Base-by-base conservation (phyloP, 2,888 invertebrate genomes). In the Macaria liturata region DNA sequence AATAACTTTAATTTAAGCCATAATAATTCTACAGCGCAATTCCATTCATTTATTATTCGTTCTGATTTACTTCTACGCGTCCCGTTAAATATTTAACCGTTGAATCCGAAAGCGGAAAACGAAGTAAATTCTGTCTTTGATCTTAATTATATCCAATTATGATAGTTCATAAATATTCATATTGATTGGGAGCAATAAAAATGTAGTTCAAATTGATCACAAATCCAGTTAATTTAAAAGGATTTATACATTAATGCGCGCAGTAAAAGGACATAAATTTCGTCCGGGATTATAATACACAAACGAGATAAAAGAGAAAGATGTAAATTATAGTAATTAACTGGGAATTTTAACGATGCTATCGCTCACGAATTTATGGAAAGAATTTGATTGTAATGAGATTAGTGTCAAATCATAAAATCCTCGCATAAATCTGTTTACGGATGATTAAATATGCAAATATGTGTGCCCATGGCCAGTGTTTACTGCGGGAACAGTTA, bases 401-500 rank as follows among this genome's bases (percentile, higher is more conserved):
- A 73, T 72, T 71, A 76, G 66, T 75, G 75, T 76, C 77, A 74
- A 68, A 65, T 70, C 66, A 65, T 75, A 71, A 71, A 73, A 62
- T 66, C 66, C 64, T 62, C 59, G 57, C 64, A 76, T 79, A 77
- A 81, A 84, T 81, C 73, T 52, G 78, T 71, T 75, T 65, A 67
- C 68, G 59, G 64, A 71, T 75, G 74, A 77, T 79, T 78, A 74
- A 78, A 79, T 75, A 74, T 71, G 70, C 73, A 67, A 58, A 66
- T 75, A 74, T 71, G 70, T 71, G 72, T 75, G 76, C 73, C 71
- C 72, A 46, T 58, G 42, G 52, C 46, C 50, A 70, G 66, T 63
- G 61, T 69, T 67, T 69, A 71, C 65, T 70, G 65, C 53, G 40
- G 54, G 69, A 74, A 83, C 83, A 77, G 84, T 82, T 83, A 81